Evolutionary conservation across 2,888 invertebrate species (phyloP), one percentile per base, ranked within the genome.

Genomic region (Sphaeridia pumilis): DNA sequence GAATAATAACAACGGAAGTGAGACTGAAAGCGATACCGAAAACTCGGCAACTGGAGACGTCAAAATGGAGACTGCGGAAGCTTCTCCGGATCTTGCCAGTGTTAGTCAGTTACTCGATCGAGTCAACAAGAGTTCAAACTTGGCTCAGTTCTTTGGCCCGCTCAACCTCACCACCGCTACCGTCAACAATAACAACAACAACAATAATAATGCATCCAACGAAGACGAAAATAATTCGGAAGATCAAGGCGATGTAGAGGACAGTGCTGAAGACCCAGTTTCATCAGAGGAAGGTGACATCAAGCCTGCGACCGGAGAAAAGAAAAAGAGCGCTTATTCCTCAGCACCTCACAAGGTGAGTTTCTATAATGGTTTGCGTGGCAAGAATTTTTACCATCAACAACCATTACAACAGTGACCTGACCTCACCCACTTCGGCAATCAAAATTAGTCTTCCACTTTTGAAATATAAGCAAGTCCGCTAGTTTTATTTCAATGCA

Each of bases 311-410:
- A 47, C 53, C 24, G 58, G 58, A 42, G 61, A 61, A 41, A 90
- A 90, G 72, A 90, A 90, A 72, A 87, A 89, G 66, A 93, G 92
- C 14, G 94, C 94, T 0, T 95, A 95, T 70, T 92, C 92, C 46
- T 77, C 90, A 67, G 93, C 93, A 0, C 93, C 94, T 0, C 93
- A 94, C 70, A 79, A 93, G 24, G 89, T 94, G 1, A 83, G 56
- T 55, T n/a, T n/a, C n/a, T n/a, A n/a, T n/a, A n/a, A n/a, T 28
- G 4, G 27, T 10, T n/a, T n/a, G n/a, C n/a, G n/a, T n/a, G n/a
- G n/a, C n/a, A n/a, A n/a, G n/a, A n/a, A n/a, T n/a, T n/a, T n/a
- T n/a, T n/a, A n/a, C n/a, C n/a, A n/a, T n/a, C n/a, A n/a, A n/a
- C n/a, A n/a, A n/a, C n/a, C n/a, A n/a, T n/a, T n/a, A n/a, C n/a